A percentile compares a stretch with the other conserved stretches of the same genome.
phyloP scores from a whole-genome alignment of 2,113 vertebrate genomes.

The Ciconia maguari region DNA sequence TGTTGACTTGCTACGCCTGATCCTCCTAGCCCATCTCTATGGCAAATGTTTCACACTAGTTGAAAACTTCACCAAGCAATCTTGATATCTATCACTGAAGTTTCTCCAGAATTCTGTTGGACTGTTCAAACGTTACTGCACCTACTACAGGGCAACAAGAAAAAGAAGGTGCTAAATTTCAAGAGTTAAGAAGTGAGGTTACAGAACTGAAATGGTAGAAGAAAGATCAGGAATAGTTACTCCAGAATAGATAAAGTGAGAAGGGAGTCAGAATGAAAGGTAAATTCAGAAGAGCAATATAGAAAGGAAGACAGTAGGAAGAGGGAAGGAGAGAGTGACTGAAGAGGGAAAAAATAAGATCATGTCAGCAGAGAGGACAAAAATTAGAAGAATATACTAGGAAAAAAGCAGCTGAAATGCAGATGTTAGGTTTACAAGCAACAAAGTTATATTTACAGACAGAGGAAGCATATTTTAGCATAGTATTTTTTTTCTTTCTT shows the following conservation, averaged over 20 bases:
- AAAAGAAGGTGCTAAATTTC: background rate
- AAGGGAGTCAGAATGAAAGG: background rate
- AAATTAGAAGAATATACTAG: background rate
- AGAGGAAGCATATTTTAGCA: background rate
- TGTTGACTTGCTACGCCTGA: background rate
- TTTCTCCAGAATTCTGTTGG: background rate
- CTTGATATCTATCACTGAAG: background rate
- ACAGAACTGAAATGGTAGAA: background rate
- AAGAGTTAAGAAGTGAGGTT: background rate
- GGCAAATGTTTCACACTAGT: background rate
- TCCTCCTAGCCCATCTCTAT: background rate
- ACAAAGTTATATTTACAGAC: constrained; percentile 12
- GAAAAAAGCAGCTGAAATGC: background rate
- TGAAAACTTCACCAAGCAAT: background rate
- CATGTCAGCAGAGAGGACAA: background rate
- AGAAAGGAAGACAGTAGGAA: background rate
- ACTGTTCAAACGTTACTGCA: background rate
- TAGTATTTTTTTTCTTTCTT: background rate
- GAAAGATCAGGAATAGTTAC: background rate
- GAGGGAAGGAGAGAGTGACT: background rate
- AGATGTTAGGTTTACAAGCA: constrained; percentile 34
- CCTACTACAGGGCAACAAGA: background rate
- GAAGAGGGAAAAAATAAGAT: background rate
- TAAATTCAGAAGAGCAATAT: background rate
- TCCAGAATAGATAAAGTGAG: background rate